phyloP scores from a whole-genome alignment of 1,140 invertebrate genomes.

The Orius laevigatus region DNA sequence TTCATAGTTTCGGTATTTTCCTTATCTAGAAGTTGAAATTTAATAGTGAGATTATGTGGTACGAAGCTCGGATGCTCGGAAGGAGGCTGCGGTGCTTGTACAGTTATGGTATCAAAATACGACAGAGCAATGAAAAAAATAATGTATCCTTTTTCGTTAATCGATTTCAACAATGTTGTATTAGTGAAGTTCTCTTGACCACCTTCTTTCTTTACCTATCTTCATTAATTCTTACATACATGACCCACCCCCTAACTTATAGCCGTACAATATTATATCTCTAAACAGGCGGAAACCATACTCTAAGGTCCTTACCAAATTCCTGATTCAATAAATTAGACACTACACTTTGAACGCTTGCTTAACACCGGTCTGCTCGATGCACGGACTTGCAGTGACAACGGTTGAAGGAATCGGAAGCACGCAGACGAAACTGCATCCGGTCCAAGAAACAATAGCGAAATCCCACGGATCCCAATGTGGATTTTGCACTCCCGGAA shows the following conservation, averaged over 20 bases:
- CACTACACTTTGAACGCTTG: constrained; percentile 75
- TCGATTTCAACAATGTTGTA: no score
- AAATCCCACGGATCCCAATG: constrained; percentile 81
- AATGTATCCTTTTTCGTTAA: constrained; percentile 53
- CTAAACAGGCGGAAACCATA: no score
- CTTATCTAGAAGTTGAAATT: neutral
- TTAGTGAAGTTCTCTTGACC: no score
- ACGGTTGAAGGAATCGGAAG: constrained; percentile 79
- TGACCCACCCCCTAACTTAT: no score
- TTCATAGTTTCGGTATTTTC: neutral
- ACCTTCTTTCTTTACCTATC: no score
- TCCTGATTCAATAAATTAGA: no score
- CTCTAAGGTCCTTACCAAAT: no score
- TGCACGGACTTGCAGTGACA: constrained; percentile 72
- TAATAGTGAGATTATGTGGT: constrained; percentile 57
- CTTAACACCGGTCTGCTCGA: constrained; percentile 60
- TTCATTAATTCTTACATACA: no score
- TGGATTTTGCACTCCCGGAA: constrained; percentile 84
- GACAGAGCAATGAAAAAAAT: constrained; percentile 41
- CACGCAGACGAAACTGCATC: constrained; percentile 51
- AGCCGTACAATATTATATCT: no score
- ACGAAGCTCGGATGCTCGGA: constrained; percentile 86
- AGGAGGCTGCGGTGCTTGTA: constrained; percentile 87
- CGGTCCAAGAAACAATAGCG: constrained; percentile 71
- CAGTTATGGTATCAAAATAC: constrained; percentile 75